Percentiles rank a stretch among this genome's conserved stretches.
Conservation (phyloP, 2,113 vertebrate species). For the Sylvilagus bachmani region DNA sequence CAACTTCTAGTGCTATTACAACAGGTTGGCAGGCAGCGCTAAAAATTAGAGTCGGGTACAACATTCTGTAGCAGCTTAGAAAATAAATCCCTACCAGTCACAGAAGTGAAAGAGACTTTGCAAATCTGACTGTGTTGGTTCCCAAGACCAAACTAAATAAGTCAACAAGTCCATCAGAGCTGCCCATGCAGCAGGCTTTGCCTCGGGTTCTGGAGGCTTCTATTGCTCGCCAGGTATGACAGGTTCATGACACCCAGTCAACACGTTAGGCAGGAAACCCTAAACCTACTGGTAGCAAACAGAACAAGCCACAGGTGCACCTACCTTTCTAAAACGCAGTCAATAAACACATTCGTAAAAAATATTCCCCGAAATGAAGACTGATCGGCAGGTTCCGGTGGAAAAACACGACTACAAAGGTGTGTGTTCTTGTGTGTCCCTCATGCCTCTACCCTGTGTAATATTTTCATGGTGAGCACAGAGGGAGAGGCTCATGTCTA, state of each 20-base stretch:
- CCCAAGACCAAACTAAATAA: constrained; percentile 48
- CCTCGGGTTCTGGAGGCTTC: background rate
- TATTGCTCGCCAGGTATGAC: constrained; percentile 3
- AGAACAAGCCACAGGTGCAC: constrained; percentile 70
- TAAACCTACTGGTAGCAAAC: constrained; percentile 55
- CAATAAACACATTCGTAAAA: constrained; percentile 80
- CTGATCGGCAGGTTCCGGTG: constrained; percentile 34
- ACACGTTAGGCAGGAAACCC: constrained; percentile 59
- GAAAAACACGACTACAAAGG: constrained; percentile 81
- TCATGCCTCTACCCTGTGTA: constrained; percentile 68
- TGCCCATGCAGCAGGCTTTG: background rate
- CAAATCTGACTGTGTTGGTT: constrained; percentile 65
- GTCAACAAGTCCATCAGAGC: constrained; percentile 13
- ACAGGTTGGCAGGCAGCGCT: background rate
- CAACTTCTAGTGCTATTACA: background rate
- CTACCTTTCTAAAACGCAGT: constrained; percentile 65
- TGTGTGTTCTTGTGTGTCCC: constrained; percentile 38
- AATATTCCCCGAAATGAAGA: constrained; percentile 78
- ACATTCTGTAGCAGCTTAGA: constrained; percentile 18
- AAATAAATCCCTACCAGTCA: constrained; percentile 49
- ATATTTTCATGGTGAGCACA: constrained; percentile 80
- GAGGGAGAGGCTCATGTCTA: constrained; percentile 71
- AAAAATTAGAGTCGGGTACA: constrained; percentile 17
- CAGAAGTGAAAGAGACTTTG: constrained; percentile 54
- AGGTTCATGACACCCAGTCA: constrained; percentile 59